Evolutionary conservation across 2,888 invertebrate genomes (phyloP), one percentile per base, ranked within the genome.

Genomic region (Eudemis profundana): DNA sequence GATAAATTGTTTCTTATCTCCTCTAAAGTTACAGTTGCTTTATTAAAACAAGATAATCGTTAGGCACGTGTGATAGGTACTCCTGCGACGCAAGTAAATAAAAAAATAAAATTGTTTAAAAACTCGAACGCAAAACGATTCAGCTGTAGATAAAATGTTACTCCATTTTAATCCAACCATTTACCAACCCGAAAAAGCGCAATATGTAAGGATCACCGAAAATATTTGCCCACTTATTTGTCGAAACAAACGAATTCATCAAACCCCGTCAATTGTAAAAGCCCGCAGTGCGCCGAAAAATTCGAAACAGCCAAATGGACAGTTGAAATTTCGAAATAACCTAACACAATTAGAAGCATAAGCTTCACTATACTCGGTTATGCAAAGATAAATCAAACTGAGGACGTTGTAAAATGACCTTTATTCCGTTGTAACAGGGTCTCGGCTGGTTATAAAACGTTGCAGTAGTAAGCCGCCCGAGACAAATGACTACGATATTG

Each of bases 401-500:
- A 0, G 2, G 5, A 0, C 44, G 4, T 23, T 50, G 36, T 14
- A 59, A 59, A 36, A 42, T 44, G 36, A 44, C 4, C 17, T 19
- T 46, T 64, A 57, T 51, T 17, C 50, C 44, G 2, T 44, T 14
- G 57, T 44, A 44, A 59, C 14, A 59, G 15, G 23, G 19, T 23
- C 15, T n/a, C 0, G 3, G 42, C 42, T 2, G 12, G 17, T 36
- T 27, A 17, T 66, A 67, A 62, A 72, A 69, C 70, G 70, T 73
- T 77, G 78, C 74, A 70, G 73, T 72, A 75, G 72, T 79, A 78
- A 80, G 78, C 82, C 76, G 77, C 74, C 74, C 73, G 78, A 82
- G 84, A 86, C 85, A 86, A 85, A 86, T 83, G 83, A 81, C 83
- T 79, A 77, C 79, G 84, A 84, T 85, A 85, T 86, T 85, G 85